Evolutionary conservation across 1,140 invertebrate genomes (phyloP).

Genomic region (Drosophila sucinea): DNA sequence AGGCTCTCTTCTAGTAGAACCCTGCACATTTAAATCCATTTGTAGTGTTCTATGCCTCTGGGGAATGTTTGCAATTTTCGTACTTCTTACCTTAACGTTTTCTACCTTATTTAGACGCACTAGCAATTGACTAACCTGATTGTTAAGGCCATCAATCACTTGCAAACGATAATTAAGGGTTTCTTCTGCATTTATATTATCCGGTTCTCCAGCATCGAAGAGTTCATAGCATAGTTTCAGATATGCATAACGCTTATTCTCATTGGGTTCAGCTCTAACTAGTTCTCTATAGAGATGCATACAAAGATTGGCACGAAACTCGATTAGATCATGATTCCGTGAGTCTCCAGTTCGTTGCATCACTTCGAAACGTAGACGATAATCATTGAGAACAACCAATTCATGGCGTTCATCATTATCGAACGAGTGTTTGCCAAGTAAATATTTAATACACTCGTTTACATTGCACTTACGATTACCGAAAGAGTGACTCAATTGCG

Average conservation of each 20-base stretch:
- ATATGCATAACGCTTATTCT: background rate
- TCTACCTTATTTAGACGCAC: background rate
- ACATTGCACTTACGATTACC: slow-evolving; percentile 22
- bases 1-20: background rate
- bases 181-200: background rate
- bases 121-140: background rate
- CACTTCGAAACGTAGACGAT: slow-evolving; percentile 18
- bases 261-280: slow-evolving; percentile 6
- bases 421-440: background rate
- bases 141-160: slow-evolving; percentile 12
- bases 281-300: slow-evolving; percentile 39
- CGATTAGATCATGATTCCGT: background rate
- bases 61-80: background rate
- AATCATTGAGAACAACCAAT: slow-evolving; percentile 14
- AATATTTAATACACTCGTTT: background rate
- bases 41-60: background rate
- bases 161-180: background rate
- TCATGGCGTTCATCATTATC: background rate
- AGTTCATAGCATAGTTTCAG: slow-evolving; percentile 36
- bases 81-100: background rate
- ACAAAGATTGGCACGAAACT: slow-evolving; percentile 27
- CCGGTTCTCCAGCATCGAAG: background rate
- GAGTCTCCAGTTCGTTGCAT: background rate
- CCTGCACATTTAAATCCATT: background rate
- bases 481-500: slow-evolving; percentile 19